Conservation (phyloP, 2,113 vertebrate genomes). For the Azemiops feae region DNA sequence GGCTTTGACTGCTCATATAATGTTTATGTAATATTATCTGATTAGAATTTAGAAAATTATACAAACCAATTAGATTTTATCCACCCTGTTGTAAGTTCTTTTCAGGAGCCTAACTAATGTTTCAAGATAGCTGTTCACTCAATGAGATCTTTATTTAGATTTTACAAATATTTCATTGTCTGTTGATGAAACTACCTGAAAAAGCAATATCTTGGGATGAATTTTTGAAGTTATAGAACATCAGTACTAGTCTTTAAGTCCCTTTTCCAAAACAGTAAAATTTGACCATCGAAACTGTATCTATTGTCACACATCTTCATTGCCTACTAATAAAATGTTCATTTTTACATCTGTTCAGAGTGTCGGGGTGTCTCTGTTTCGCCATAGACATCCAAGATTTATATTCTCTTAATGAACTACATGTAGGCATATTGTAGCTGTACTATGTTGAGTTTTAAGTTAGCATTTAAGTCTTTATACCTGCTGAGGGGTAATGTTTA, state of each 20-base stretch:
- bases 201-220: rapidly evolving
- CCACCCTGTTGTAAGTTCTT: not conserved
- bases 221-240: not conserved
- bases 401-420: not conserved
- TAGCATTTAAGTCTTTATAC: not conserved
- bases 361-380: not conserved
- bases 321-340: not conserved
- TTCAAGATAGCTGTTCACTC: not conserved
- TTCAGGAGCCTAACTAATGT: not conserved
- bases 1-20: slow-evolving; percentile 32
- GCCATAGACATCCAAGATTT: not conserved
- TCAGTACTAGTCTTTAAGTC: not conserved
- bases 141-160: not conserved
- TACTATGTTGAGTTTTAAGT: not conserved
- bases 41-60: slow-evolving; percentile 14
- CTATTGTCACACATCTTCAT: not conserved
- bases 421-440: not conserved
- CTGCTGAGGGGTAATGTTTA: not conserved
- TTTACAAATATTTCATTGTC: not conserved
- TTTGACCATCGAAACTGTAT: not conserved
- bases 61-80: not conserved
- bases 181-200: not conserved
- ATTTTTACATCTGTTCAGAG: not conserved
- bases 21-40: slow-evolving; percentile 40
- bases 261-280: not conserved